phyloP scores from a whole-genome alignment of 2,113 vertebrate genomes.

The Parotia lawesii region DNA sequence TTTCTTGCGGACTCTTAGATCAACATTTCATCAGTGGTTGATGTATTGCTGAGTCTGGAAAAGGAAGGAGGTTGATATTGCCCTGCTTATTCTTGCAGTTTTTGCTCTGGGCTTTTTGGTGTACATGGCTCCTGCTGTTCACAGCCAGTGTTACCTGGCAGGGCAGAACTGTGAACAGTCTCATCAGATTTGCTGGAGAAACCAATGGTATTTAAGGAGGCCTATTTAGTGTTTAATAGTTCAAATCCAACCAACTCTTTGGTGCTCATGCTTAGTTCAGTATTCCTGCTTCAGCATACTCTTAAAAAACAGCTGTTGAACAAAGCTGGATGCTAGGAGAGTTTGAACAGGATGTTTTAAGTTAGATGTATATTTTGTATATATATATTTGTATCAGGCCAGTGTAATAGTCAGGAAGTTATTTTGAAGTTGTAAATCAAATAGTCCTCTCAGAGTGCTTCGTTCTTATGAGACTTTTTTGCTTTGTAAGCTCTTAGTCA shows the following conservation, averaged over 20 bases:
- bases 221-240: background rate
- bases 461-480: background rate
- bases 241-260: background rate
- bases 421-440: background rate
- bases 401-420: background rate
- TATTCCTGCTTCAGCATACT: background rate
- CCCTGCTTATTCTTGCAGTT: background rate
- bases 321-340: background rate
- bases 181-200: background rate
- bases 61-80: background rate
- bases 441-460: background rate
- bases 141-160: background rate
- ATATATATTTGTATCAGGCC: background rate
- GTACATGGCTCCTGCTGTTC: background rate
- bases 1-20: background rate
- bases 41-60: background rate
- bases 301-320: background rate
- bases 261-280: background rate
- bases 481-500: background rate
- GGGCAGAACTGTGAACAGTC: background rate
- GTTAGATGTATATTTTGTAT: background rate
- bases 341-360: background rate
- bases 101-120: background rate
- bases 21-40: background rate
- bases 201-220: background rate